These are phyloP conservation scores for Drosophila demipolita DNA, from an alignment of 2,888 invertebrate genomes.

Conservation along the genomic window DNA sequence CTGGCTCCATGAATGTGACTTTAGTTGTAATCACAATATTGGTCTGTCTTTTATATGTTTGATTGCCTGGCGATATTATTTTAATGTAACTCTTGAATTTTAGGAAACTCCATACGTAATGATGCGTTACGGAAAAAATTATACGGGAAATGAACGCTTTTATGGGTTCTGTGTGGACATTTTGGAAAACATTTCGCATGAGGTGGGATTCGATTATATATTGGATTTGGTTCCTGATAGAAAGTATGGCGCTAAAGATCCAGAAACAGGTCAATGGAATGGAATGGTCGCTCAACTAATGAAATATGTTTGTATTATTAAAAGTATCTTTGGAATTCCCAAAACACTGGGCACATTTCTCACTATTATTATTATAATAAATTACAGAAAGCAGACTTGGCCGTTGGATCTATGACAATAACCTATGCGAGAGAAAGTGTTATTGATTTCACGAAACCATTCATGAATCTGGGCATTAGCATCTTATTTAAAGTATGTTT, in stretches of 20 bases:
- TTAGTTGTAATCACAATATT: conserved; percentile 91
- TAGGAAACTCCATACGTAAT: conserved; percentile 91
- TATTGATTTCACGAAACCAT: conserved; percentile 96
- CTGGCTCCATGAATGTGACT: conserved; percentile 90
- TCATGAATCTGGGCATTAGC: conserved; percentile 95
- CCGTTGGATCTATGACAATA: conserved; percentile 95
- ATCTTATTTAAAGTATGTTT: conserved; percentile 91
- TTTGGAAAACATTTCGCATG: conserved; percentile 88
- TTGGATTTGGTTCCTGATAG: conserved; percentile 90
- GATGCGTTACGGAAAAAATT: conserved; percentile 89
- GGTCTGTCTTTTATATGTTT: conserved; percentile 85
- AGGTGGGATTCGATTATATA: conserved; percentile 90
- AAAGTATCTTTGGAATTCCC: neutral
- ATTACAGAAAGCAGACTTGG: conserved; percentile 92
- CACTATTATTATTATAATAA: neutral
- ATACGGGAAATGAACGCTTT: conserved; percentile 90
- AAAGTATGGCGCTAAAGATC: conserved; percentile 91
- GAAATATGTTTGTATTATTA: conserved; percentile 87
- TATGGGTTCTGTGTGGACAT: conserved; percentile 93
- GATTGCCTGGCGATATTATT: too few species aligned
- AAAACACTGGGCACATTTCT: neutral
- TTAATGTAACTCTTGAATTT: neutral
- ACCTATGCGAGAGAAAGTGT: conserved; percentile 95
- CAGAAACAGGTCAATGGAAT: conserved; percentile 91
- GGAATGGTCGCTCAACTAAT: conserved; percentile 90